Conservation (phyloP, 2,113 vertebrate species). For the Scolopax mira region DNA sequence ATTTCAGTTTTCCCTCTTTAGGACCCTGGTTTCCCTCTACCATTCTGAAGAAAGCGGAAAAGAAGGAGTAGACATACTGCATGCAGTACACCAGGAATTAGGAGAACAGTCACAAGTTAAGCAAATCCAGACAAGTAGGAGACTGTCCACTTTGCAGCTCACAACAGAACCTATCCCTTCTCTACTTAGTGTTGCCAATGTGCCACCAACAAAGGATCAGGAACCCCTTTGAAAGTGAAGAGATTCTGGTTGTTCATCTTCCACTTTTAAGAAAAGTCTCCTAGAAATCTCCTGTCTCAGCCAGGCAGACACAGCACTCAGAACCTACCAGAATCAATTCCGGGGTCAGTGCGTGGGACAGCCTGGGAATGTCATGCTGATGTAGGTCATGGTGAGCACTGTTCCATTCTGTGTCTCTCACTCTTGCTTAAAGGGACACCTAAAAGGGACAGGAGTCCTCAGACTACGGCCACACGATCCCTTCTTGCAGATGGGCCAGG, state of each 20-base stretch:
- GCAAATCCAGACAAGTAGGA: background rate
- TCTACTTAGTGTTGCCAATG: background rate
- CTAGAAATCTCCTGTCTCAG: background rate
- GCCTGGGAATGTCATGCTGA: background rate
- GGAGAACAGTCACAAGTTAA: background rate
- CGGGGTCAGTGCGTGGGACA: background rate
- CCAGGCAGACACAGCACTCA: background rate
- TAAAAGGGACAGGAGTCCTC: background rate
- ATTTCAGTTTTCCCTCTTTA: background rate
- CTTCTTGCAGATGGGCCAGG: background rate
- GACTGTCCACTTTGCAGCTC: background rate
- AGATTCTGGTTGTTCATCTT: background rate
- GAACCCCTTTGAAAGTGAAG: background rate
- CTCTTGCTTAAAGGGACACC: conserved; percentile 3
- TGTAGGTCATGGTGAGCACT: background rate
- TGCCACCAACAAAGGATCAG: background rate
- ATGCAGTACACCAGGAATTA: background rate
- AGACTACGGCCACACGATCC: background rate
- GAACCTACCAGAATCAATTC: conserved; percentile 4
- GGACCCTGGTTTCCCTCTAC: background rate
- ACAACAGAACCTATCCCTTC: background rate
- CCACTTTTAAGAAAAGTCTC: background rate
- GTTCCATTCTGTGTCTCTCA: background rate
- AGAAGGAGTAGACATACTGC: background rate
- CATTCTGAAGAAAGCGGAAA: background rate